A percentile compares a stretch with the other conserved stretches of the same genome.
phyloP scores from a whole-genome alignment of 2,113 vertebrate genomes.

The Myiopsitta monachus region DNA sequence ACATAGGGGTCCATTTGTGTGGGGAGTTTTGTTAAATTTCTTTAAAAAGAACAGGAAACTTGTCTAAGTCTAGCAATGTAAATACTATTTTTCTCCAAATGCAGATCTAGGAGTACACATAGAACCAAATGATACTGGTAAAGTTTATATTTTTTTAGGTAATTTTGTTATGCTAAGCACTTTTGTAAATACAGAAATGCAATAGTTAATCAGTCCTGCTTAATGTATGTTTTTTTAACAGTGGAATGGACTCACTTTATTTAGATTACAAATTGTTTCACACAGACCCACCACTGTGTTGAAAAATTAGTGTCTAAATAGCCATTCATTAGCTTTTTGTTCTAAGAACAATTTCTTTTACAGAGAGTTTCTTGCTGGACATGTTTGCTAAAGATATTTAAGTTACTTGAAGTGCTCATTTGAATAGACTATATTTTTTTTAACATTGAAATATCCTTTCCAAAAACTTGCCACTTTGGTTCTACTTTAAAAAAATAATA shows the following conservation, averaged over 20 bases:
- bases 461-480: slow-evolving; percentile 61
- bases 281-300: slow-evolving; percentile 63
- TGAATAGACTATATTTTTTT: slow-evolving; percentile 69
- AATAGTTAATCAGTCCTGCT: slow-evolving; percentile 56
- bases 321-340: slow-evolving; percentile 69
- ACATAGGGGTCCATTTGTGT: slow-evolving; percentile 12
- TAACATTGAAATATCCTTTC: slow-evolving; percentile 60
- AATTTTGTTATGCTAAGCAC: slow-evolving; percentile 76
- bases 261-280: slow-evolving; percentile 64
- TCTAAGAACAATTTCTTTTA: slow-evolving; percentile 70
- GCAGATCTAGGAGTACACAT: slow-evolving; percentile 67
- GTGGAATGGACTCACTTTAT: slow-evolving; percentile 44
- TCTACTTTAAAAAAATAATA: slow-evolving; percentile 54
- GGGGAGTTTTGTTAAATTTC: slow-evolving; percentile 67
- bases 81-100: slow-evolving; percentile 70
- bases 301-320: slow-evolving; percentile 68
- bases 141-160: slow-evolving; percentile 77
- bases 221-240: slow-evolving; percentile 59
- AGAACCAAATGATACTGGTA: slow-evolving; percentile 73
- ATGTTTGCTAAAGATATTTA: slow-evolving; percentile 71
- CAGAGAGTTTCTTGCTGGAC: slow-evolving; percentile 58
- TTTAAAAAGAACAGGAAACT: slow-evolving; percentile 51
- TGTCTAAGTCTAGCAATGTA: slow-evolving; percentile 66
- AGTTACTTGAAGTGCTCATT: slow-evolving; percentile 75
- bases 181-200: slow-evolving; percentile 75